These are phyloP conservation scores for Liolophura sinensis DNA, from an alignment of 1,140 invertebrate genomes.

Conservation along the genomic window DNA sequence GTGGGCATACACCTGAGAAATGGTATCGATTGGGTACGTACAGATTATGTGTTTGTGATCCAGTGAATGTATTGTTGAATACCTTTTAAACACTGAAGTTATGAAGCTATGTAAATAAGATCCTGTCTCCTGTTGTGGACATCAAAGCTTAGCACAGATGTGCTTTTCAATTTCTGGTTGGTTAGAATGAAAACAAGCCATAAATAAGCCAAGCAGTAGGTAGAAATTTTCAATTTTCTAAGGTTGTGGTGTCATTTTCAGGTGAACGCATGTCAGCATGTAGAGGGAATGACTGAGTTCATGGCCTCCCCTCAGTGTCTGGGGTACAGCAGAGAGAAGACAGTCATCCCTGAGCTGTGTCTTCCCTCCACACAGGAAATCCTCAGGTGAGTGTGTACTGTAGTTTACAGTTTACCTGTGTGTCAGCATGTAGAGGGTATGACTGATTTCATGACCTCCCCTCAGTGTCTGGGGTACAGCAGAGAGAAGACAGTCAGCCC, in stretches of 20 bases:
- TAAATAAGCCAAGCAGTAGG: no score
- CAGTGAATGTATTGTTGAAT: no score
- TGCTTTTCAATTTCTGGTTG: no score
- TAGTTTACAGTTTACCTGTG: no score
- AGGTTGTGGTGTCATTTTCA: constrained; percentile 52
- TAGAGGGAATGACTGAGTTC: constrained; percentile 69
- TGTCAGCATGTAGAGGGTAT: constrained; percentile 81
- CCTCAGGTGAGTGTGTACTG: constrained; percentile 23
- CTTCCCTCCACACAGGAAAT: constrained; percentile 30
- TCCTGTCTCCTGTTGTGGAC: no score
- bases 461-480: constrained; percentile 92
- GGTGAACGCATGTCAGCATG: constrained; percentile 85
- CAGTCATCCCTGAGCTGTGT: constrained; percentile 41
- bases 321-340: constrained; percentile 71
- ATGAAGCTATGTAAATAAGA: neutral
- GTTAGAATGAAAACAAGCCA: no score
- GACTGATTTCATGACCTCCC: constrained; percentile 74
- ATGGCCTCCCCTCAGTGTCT: constrained; percentile 90
- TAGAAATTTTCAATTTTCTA: no score
- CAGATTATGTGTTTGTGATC: neutral
- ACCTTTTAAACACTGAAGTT: no score
- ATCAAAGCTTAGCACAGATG: no score
- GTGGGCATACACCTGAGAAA: constrained; percentile 94
- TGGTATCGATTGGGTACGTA: constrained; percentile 88
- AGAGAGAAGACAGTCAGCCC: constrained; percentile 43